These are phyloP conservation scores for Onychomys arenicola DNA, from an alignment of 2,797 vertebrate genomes.

Conservation along the genomic window DNA sequence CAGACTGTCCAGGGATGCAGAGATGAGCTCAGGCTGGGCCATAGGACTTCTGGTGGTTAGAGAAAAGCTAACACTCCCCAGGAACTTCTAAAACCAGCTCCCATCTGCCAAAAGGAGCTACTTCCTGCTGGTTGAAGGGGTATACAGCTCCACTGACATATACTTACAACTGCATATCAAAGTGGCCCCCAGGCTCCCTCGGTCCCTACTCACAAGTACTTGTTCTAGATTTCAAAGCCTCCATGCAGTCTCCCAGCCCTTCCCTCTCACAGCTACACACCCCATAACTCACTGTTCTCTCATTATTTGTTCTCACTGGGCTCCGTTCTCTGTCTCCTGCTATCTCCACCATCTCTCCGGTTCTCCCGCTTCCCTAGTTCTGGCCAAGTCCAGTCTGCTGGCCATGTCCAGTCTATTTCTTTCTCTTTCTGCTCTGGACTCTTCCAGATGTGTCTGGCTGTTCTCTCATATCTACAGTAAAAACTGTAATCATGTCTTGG, in stretches of 20 bases:
- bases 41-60: too few relatives aligned
- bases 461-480: not conserved
- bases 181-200: not conserved
- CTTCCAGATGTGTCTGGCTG: not conserved
- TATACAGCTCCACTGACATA: not conserved
- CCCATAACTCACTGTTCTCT: not conserved
- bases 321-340: not conserved
- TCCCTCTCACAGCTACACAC: not conserved
- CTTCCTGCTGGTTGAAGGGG: not conserved
- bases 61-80: too few relatives aligned
- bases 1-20: too few relatives aligned
- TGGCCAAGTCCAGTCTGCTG: not conserved
- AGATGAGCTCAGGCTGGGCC: too few relatives aligned
- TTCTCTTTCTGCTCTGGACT: not conserved
- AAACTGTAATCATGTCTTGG: not conserved
- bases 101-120: too few relatives aligned
- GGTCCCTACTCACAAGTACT: too few relatives aligned
- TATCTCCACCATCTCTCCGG: not conserved
- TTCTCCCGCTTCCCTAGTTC: not conserved
- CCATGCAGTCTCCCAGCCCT: not conserved
- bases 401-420: not conserved
- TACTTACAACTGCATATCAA: not conserved
- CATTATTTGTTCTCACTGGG: not conserved
- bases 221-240: too few relatives aligned
- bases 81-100: too few relatives aligned